phyloP scores from a whole-genome alignment of 2,888 invertebrate species.

The Clunio marinus region DNA sequence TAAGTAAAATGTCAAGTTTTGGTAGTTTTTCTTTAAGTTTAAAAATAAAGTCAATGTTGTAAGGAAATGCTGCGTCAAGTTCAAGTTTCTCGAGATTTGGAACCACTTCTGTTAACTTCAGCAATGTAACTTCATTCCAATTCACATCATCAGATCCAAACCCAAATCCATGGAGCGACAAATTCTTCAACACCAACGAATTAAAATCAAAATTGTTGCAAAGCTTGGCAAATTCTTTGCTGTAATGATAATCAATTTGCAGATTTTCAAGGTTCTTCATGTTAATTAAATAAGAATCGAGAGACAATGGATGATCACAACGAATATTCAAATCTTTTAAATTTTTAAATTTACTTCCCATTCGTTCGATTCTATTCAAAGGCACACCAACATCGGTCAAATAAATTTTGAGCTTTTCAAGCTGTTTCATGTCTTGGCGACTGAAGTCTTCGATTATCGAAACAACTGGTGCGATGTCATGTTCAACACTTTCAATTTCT shows the following conservation, averaged over 20 bases:
- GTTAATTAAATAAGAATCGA: conserved; percentile 2
- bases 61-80: neutral
- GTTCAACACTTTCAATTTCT: conserved; percentile 1
- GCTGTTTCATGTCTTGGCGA: neutral
- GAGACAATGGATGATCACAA: neutral
- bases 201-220: neutral
- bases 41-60: neutral
- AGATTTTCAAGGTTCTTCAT: neutral
- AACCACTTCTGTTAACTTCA: neutral
- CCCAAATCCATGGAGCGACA: neutral
- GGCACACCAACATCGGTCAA: neutral
- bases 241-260: conserved; percentile 10
- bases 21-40: neutral
- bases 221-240: neutral
- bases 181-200: neutral
- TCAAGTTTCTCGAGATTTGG: neutral
- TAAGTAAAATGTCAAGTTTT: neutral
- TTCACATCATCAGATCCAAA: conserved; percentile 10
- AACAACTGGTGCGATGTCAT: neutral
- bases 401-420: neutral
- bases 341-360: neutral
- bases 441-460: conserved; percentile 1
- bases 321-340: neutral
- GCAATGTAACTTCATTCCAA: neutral
- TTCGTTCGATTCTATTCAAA: neutral